phyloP scores from a whole-genome alignment of 2,888 invertebrate species.

The Keiferia lycopersicella region DNA sequence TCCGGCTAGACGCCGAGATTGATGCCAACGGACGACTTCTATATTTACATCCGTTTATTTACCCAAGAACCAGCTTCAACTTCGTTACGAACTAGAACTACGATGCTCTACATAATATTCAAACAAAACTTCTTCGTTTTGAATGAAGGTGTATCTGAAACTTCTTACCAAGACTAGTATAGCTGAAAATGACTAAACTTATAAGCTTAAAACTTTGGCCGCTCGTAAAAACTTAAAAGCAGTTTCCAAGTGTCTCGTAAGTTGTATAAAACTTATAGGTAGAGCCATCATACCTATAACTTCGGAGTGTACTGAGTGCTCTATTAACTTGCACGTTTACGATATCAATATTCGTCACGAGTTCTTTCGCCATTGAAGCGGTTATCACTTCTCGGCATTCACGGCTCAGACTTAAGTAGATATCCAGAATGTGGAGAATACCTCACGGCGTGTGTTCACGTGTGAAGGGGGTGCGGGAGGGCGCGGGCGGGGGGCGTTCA shows the following conservation, averaged over 20 bases:
- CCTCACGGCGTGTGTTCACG: constrained; percentile 72
- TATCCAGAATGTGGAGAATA: constrained; percentile 64
- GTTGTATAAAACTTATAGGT: constrained; percentile 1
- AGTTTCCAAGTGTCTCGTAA: constrained; percentile 12
- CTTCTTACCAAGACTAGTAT: constrained; percentile 8
- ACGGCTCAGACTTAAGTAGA: constrained; percentile 63
- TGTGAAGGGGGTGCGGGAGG: constrained; percentile 59
- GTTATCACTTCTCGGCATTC: constrained; percentile 68
- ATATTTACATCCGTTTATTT: constrained; percentile 58
- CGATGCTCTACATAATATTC: constrained; percentile 9
- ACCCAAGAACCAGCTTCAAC: constrained; percentile 44
- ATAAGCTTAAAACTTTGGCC: constrained; percentile 17
- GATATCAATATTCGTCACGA: constrained; percentile 61
- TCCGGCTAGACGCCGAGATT: constrained; percentile 75
- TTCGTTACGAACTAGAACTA: constrained; percentile 1
- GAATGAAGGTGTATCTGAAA: constrained; percentile 1
- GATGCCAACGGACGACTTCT: constrained; percentile 59
- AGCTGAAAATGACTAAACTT: constrained; percentile 19
- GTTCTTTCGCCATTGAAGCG: constrained; percentile 60
- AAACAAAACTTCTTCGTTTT: constrained; percentile 15
- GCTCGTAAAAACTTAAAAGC: constrained; percentile 18
- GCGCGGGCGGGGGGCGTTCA: constrained; percentile 53
- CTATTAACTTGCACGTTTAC: constrained; percentile 39
- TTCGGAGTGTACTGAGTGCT: constrained; percentile 10
- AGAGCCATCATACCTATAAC: background rate